Conservation (phyloP, 2,888 invertebrate species). For the Glomeris marginata region DNA sequence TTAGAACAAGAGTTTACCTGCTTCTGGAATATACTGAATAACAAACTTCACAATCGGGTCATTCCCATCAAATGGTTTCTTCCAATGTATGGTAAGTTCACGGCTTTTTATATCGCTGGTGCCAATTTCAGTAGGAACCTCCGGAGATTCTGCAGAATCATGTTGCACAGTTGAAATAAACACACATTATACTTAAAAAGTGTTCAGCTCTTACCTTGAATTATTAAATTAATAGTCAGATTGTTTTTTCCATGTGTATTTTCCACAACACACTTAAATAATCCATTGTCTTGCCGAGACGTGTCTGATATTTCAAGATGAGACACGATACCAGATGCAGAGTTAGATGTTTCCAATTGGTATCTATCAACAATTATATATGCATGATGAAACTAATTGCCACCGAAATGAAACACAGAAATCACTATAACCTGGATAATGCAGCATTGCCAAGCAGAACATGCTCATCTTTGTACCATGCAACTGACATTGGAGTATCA, state of each 20-base stretch:
- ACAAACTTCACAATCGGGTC: constrained; percentile 25
- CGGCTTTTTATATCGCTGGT: constrained; percentile 25
- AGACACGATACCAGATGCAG: not conserved
- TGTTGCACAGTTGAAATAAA: too few species aligned
- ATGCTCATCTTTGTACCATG: constrained; percentile 24
- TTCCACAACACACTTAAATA: constrained; percentile 5
- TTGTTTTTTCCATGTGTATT: constrained; percentile 8
- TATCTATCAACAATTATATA: too few species aligned
- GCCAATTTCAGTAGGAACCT: constrained; percentile 25
- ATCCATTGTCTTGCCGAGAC: constrained; percentile 9
- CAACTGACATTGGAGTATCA: constrained; percentile 28
- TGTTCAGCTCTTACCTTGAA: constrained; percentile 7
- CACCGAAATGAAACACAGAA: too few species aligned
- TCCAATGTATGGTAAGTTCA: constrained; percentile 25
- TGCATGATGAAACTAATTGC: too few species aligned
- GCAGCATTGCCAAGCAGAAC: not conserved
- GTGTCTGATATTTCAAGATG: constrained; percentile 4
- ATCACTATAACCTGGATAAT: too few species aligned
- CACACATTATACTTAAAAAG: too few species aligned
- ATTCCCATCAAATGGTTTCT: constrained; percentile 26
- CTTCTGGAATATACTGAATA: constrained; percentile 26
- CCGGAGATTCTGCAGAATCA: constrained; percentile 27
- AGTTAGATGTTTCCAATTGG: too few species aligned
- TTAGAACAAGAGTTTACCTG: not conserved
- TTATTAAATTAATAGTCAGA: constrained; percentile 7